These are phyloP conservation scores for Macrophya annulata DNA, from an alignment of 2,888 invertebrate species.

Conservation along the genomic window DNA sequence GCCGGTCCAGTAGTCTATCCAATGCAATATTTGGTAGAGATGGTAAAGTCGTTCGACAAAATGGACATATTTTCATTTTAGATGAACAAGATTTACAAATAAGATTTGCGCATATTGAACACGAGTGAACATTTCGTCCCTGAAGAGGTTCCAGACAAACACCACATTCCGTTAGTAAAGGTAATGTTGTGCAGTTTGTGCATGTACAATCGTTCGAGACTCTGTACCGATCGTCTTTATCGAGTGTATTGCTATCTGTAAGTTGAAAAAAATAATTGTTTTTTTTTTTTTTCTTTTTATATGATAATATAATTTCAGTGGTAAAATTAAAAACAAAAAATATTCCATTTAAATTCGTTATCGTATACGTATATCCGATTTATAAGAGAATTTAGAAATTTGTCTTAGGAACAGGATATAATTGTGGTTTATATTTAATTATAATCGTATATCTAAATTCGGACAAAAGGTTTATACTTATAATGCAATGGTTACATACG, in stretches of 20 bases:
- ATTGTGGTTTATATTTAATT: no score
- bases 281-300: no score
- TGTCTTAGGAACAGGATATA: no score
- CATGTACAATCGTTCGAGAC: constrained; percentile 63
- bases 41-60: constrained; percentile 65
- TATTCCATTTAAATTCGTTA: no score
- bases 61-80: constrained; percentile 67
- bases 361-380: no score
- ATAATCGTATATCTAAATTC: no score
- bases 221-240: background rate
- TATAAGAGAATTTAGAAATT: no score
- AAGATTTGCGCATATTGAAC: constrained; percentile 69
- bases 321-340: no score
- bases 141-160: constrained; percentile 70
- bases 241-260: background rate
- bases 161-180: constrained; percentile 67
- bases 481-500: no score
- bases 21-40: constrained; percentile 67
- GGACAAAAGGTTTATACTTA: no score
- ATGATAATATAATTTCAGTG: no score
- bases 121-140: constrained; percentile 64
- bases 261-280: background rate
- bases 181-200: constrained; percentile 65
- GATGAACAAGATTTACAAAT: constrained; percentile 66
- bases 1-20: constrained; percentile 66